Conservation (phyloP, 2,113 vertebrate genomes). For the Odobenus rosmarus region DNA sequence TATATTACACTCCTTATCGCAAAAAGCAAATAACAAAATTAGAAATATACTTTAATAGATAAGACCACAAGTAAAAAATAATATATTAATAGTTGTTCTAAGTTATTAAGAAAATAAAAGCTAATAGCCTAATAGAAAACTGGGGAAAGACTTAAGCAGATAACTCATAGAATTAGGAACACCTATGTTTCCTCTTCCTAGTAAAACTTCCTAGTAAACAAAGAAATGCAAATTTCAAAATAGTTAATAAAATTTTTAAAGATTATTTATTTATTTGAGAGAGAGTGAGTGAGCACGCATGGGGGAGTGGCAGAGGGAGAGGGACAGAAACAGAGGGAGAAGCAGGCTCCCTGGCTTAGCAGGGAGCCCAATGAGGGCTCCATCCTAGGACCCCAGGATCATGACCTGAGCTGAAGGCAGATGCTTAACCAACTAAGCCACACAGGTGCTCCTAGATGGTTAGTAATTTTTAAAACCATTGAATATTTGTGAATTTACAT, state of each 20-base stretch:
- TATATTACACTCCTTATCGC: not conserved
- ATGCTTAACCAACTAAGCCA: not conserved
- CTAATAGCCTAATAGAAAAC: not conserved
- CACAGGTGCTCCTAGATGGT: not conserved
- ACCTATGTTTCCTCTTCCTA: not conserved
- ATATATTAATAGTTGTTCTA: not conserved
- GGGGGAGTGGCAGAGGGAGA: not conserved
- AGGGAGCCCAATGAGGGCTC: not conserved
- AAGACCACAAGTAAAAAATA: not conserved
- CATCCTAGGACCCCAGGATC: not conserved
- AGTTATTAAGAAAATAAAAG: not conserved
- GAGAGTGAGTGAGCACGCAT: not conserved
- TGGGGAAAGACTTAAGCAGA: not conserved
- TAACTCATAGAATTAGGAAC: not conserved
- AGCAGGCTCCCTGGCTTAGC: not conserved
- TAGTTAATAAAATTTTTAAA: not conserved
- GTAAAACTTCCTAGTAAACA: conserved; percentile 9
- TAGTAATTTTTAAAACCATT: not conserved
- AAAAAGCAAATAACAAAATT: not conserved
- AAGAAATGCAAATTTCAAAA: conserved; percentile 1
- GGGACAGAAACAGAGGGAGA: not conserved
- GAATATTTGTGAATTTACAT: not conserved
- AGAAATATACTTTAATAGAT: not conserved
- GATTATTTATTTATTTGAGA: not conserved
- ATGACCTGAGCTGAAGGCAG: not conserved